Percentiles rank a stretch among this genome's conserved stretches.
Conservation (phyloP, 2,797 vertebrate species). For the Muraenolepis orangiensis region DNA sequence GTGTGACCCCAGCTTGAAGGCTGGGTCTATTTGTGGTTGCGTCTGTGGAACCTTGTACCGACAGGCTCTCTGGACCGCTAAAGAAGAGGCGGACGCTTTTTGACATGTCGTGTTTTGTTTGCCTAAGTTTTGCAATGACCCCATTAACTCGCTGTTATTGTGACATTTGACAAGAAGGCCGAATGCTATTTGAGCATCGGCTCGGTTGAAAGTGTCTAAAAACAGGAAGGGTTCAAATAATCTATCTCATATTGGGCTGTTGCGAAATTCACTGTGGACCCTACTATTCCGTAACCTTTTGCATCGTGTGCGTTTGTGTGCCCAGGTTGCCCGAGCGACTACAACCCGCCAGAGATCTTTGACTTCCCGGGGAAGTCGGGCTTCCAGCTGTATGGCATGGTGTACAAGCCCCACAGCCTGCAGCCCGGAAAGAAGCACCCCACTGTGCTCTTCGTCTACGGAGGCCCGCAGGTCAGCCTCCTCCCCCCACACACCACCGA, state of each 20-base stretch:
- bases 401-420: slow-evolving; percentile 92
- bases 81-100: no score
- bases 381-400: slow-evolving; percentile 92
- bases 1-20: no score
- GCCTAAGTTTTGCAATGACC: no score
- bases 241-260: neutral
- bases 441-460: slow-evolving; percentile 93
- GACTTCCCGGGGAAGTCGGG: slow-evolving; percentile 86
- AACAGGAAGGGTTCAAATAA: no score
- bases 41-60: no score
- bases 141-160: no score
- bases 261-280: no score
- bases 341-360: slow-evolving; percentile 92
- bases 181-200: neutral
- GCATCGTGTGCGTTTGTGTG: neutral
- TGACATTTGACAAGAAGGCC: no score
- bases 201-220: neutral
- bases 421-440: slow-evolving; percentile 91
- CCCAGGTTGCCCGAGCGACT: slow-evolving; percentile 92
- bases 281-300: neutral
- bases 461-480: slow-evolving; percentile 91
- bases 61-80: no score
- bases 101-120: no score
- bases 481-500: neutral
- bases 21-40: no score